Conservation (phyloP, 53 echinoderm and acorn worm species). For the Temnopleurus reevesii region DNA sequence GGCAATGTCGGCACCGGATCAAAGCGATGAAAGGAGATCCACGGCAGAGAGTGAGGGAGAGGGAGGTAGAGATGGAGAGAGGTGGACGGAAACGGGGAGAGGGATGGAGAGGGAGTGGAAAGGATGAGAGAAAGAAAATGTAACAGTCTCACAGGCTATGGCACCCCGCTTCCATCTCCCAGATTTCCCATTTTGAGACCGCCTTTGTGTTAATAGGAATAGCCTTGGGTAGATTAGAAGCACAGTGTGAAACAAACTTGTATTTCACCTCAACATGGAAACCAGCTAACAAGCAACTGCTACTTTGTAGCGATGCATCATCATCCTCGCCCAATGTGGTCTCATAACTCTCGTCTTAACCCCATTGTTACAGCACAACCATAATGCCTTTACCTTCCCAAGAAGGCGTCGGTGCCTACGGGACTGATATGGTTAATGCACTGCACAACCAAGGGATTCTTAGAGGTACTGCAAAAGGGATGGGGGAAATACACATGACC, state of each 20-base stretch:
- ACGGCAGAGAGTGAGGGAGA: conserved; percentile 16
- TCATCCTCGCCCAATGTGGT: neutral
- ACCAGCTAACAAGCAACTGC: conserved; percentile 49
- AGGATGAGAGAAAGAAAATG: conserved; percentile 28
- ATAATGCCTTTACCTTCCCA: neutral
- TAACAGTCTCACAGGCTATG: conserved; percentile 57
- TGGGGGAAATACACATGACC: neutral
- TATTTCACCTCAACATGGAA: conserved; percentile 46
- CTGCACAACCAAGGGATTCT: neutral
- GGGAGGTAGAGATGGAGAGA: neutral
- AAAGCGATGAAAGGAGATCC: conserved; percentile 59
- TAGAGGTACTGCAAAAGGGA: neutral
- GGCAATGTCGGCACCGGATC: conserved; percentile 60
- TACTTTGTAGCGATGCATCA: conserved; percentile 51
- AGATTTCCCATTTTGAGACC: conserved; percentile 55
- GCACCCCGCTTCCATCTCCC: conserved; percentile 48
- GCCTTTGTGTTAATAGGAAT: conserved; percentile 64
- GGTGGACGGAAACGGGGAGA: neutral
- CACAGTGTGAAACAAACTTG: conserved; percentile 59
- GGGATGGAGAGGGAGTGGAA: conserved; percentile 3
- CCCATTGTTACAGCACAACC: neutral
- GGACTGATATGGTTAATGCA: neutral
- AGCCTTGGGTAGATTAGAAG: conserved; percentile 64
- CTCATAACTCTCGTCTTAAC: conserved; percentile 21
- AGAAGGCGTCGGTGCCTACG: neutral